Base-by-base conservation (phyloP, 2,888 invertebrate species). In the Philereme vetulata region DNA sequence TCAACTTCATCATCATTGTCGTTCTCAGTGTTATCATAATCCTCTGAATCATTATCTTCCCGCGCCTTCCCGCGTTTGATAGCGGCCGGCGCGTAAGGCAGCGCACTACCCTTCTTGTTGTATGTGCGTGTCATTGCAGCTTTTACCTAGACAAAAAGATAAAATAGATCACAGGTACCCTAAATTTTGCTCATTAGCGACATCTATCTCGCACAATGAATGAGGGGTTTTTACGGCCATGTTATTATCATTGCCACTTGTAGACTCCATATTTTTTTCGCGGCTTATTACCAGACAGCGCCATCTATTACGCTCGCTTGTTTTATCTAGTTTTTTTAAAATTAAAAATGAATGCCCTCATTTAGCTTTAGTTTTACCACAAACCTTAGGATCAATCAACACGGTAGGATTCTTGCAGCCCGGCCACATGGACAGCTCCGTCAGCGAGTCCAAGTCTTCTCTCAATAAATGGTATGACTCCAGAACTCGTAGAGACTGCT, bases 71-170 rank as follows among this genome's bases (percentile, higher is more conserved):
- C 95, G 72, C 94, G 95, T 70, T 94, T 95, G 4, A 94, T 81
- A 1, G 92, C 87, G 4, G 93, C 89, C 46, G 93, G 94, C 7
- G 97, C 94, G 85, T 98, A 98, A 0, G 98, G 97, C 56, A 96
- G 93, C 56, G 96, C 93, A 50, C 94, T 92, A 0, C 94, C 93
- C 67, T 95, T 95, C 84, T 99, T 99, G 85, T 99, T 99, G 84
- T 97, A 98, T 0, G 96, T 93, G 45, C 98, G 94, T 0, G 99
- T 99, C 82, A 99, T 96, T 0, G 98, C 97, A 0, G 98, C 95
- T 92, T 99, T 99, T 0, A 97, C 96, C 97, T 97, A 53, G 1
- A 51, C 9, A 1, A 40, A 56, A 21, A 21, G 1, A 21, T 1
- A 21, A 21, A 21, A 21, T 21, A 21, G 1, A 21, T 21, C 21